phyloP scores from a whole-genome alignment of 2,888 invertebrate genomes.

The Plutella xylostella region DNA sequence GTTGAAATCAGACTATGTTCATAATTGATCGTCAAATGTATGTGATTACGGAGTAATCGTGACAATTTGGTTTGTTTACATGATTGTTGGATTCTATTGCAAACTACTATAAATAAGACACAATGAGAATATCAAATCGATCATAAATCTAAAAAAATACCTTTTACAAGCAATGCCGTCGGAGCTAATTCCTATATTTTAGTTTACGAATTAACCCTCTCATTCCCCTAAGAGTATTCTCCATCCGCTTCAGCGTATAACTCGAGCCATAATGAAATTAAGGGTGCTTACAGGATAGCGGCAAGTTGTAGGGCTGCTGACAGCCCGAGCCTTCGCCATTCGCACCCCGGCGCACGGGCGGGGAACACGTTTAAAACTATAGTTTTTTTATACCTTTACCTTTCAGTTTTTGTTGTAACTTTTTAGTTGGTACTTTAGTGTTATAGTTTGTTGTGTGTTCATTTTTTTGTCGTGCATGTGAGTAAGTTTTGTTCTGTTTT shows the following conservation, averaged over 20 bases:
- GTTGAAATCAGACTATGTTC: too few species aligned
- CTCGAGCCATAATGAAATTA: constrained; percentile 30
- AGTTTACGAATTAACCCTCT: too few species aligned
- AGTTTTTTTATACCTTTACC: constrained; percentile 12
- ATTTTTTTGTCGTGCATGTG: background rate
- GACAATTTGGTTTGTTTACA: too few species aligned
- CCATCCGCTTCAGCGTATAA: constrained; percentile 12
- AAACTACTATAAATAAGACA: too few species aligned
- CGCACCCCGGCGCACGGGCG: constrained; percentile 34
- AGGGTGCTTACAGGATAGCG: constrained; percentile 32
- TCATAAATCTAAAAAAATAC: too few species aligned
- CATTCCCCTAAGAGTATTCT: background rate
- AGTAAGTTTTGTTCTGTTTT: background rate
- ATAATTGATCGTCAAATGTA: too few species aligned
- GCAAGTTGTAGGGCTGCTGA: constrained; percentile 31
- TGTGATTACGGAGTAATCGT: too few species aligned
- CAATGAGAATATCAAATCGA: too few species aligned
- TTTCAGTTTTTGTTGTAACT: background rate
- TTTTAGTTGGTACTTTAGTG: constrained; percentile 5
- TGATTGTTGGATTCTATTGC: too few species aligned
- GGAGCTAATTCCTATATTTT: too few species aligned
- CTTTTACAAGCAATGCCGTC: too few species aligned
- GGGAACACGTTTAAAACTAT: constrained; percentile 29
- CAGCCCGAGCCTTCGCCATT: constrained; percentile 31
- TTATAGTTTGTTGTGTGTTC: background rate